These are phyloP conservation scores for Eolophus roseicapilla DNA, from an alignment of 2,113 vertebrate species.

Conservation along the genomic window DNA sequence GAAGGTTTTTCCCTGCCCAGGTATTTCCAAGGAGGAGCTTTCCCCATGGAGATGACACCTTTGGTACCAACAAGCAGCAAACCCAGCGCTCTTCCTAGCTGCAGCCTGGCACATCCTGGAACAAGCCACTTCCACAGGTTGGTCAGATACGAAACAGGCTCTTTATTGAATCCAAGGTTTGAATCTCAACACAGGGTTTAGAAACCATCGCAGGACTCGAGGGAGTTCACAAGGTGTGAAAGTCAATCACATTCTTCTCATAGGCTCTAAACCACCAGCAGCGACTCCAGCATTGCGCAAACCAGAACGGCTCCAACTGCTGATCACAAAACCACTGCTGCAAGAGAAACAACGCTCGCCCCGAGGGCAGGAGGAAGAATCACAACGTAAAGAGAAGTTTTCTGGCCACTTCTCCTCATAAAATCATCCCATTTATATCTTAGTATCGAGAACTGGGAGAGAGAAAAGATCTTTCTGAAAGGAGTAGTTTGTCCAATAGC, in stretches of 20 bases:
- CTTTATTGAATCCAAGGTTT: slow-evolving; percentile 30
- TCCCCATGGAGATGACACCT: neutral
- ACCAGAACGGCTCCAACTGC: neutral
- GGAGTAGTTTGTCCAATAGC: neutral
- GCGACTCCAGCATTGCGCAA: neutral
- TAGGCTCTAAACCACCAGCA: neutral
- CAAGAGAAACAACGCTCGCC: neutral
- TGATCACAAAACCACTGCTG: neutral
- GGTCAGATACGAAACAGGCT: neutral
- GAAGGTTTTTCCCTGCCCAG: neutral
- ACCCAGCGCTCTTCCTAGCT: neutral
- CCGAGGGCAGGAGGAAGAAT: neutral
- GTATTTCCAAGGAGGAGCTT: neutral
- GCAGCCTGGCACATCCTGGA: neutral
- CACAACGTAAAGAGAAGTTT: neutral
- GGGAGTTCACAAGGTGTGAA: neutral
- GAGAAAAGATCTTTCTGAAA: neutral
- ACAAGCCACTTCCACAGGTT: neutral
- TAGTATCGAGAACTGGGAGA: neutral
- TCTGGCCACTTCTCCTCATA: neutral
- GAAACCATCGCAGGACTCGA: neutral
- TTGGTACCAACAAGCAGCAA: neutral
- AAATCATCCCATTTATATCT: neutral
- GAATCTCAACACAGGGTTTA: neutral
- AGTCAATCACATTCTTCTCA: neutral